Conservation (phyloP, 64 coral and sea anemone species). For the Pocillopora damicornis region DNA sequence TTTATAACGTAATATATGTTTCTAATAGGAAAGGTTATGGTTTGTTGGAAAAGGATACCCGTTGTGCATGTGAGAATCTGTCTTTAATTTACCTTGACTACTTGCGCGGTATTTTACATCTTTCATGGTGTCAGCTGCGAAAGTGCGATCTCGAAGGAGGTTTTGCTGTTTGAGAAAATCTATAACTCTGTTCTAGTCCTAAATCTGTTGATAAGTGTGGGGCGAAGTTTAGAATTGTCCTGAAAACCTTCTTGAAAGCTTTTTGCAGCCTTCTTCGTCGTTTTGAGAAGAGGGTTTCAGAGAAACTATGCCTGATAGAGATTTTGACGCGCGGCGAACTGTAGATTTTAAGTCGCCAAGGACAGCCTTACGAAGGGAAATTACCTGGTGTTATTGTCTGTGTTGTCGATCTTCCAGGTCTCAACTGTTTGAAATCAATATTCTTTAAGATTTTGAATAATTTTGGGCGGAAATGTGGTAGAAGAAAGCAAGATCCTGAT, state of each 20-base stretch:
- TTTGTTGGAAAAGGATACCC: constrained; percentile 22
- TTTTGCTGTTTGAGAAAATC: background rate
- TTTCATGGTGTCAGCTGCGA: constrained; percentile 18
- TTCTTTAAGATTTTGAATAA: background rate
- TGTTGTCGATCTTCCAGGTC: background rate
- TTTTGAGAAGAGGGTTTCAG: background rate
- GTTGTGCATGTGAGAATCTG: constrained; percentile 13
- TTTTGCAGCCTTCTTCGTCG: background rate
- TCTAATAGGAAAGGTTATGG: constrained; percentile 38
- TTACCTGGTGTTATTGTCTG: background rate
- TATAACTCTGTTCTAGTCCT: background rate
- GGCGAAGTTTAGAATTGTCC: background rate
- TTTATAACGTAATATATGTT: constrained; percentile 56
- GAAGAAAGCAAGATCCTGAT: background rate
- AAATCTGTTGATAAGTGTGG: background rate
- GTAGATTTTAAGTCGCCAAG: background rate
- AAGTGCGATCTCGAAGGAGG: constrained; percentile 23
- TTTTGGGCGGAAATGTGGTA: background rate
- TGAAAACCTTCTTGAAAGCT: background rate
- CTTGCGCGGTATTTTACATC: constrained; percentile 24
- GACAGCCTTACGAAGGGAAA: background rate
- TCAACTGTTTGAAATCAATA: background rate
- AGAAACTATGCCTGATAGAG: background rate
- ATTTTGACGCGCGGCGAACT: background rate
- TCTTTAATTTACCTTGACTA: background rate